Evolutionary conservation across 2,888 invertebrate species (phyloP).

Genomic region (Drosophila testacea): DNA sequence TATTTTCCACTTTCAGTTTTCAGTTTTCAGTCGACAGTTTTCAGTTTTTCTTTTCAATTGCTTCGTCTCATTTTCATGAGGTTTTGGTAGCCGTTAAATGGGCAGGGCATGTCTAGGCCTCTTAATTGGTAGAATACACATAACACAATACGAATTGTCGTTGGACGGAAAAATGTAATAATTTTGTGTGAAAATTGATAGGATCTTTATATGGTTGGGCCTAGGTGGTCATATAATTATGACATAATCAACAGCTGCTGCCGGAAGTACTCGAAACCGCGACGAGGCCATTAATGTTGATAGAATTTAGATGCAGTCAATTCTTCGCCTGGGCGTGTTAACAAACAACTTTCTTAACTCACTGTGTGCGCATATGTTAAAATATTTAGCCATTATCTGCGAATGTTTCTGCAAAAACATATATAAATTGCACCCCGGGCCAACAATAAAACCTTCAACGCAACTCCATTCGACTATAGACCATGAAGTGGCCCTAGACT

Average conservation of each 20-base stretch:
- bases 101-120: slow-evolving; percentile 40
- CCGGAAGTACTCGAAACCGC: slow-evolving; percentile 55
- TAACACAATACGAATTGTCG: slow-evolving; percentile 47
- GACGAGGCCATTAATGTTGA: slow-evolving; percentile 11
- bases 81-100: slow-evolving; percentile 57
- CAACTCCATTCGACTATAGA: neutral
- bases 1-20: slow-evolving; percentile 77
- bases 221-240: slow-evolving; percentile 63
- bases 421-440: slow-evolving; percentile 61
- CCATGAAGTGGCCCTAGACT: neutral
- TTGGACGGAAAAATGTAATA: slow-evolving; percentile 58
- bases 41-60: slow-evolving; percentile 23
- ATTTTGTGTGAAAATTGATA: slow-evolving; percentile 74
- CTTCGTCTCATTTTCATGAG: slow-evolving; percentile 66
- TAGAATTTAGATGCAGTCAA: slow-evolving; percentile 29
- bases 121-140: slow-evolving; percentile 66
- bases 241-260: slow-evolving; percentile 57
- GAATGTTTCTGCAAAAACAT: slow-evolving; percentile 38
- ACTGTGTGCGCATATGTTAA: slow-evolving; percentile 53
- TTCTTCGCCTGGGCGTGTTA: slow-evolving; percentile 46
- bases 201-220: slow-evolving; percentile 62
- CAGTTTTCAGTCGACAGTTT: slow-evolving; percentile 21
- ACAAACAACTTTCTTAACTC: slow-evolving; percentile 72
- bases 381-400: slow-evolving; percentile 69
- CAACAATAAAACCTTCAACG: slow-evolving; percentile 73